Conservation (phyloP, 2,888 invertebrate species). For the Nebria brevicollis region DNA sequence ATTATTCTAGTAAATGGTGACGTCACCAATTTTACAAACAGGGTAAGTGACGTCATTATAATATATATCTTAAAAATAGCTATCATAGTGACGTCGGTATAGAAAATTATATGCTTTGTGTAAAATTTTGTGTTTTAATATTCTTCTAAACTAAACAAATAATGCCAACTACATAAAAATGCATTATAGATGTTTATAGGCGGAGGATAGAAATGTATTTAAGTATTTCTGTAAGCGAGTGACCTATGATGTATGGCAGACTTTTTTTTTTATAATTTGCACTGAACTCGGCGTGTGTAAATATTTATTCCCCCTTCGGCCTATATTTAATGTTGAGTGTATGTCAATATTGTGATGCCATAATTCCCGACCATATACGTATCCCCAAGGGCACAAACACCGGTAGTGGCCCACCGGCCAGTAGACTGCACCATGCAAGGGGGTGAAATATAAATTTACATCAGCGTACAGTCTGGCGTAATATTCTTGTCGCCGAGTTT, state of each 20-base stretch:
- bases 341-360: conserved; percentile 1
- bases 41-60: too few species aligned
- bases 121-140: too few species aligned
- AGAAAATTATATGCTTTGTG: too few species aligned
- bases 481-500: background rate
- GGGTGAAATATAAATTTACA: background rate
- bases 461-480: background rate
- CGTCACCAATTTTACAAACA: too few species aligned
- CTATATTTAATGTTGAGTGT: background rate
- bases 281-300: background rate
- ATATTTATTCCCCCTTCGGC: background rate
- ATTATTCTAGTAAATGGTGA: too few species aligned
- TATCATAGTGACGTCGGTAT: too few species aligned
- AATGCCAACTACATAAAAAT: too few species aligned
- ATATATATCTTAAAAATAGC: too few species aligned
- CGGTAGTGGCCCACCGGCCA: background rate
- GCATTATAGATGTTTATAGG: too few species aligned
- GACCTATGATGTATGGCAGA: background rate
- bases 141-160: too few species aligned
- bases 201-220: too few species aligned
- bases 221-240: too few species aligned
- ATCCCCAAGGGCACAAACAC: background rate
- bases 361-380: background rate
- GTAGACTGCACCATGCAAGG: background rate
- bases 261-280: background rate